These are phyloP conservation scores for Atrichornis clamosus DNA, from an alignment of 2,113 vertebrate species.

Conservation along the genomic window DNA sequence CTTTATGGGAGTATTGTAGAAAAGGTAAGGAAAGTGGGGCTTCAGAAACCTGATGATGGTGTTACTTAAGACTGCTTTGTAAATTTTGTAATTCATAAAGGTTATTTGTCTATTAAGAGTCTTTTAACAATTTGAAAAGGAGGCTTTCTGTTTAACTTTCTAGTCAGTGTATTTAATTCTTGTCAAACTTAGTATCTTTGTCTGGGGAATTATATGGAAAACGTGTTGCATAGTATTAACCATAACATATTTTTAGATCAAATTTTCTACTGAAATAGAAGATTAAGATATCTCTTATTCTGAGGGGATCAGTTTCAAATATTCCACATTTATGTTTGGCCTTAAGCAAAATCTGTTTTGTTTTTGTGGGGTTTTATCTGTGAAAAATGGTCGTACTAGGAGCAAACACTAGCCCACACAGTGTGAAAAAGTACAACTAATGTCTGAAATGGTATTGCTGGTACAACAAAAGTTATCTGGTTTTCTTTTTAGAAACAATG, in stretches of 20 bases:
- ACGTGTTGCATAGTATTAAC: background rate
- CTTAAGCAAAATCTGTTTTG: background rate
- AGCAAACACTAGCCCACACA: background rate
- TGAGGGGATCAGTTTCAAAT: background rate
- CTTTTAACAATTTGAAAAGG: background rate
- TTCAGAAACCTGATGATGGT: background rate
- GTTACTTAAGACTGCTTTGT: background rate
- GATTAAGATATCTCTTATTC: background rate
- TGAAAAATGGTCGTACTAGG: background rate
- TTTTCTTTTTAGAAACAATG: slow-evolving; percentile 85
- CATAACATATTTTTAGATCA: background rate
- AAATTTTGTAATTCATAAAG: background rate
- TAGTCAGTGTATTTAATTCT: background rate
- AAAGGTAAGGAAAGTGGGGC: background rate
- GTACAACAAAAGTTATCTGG: background rate
- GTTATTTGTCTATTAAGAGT: background rate
- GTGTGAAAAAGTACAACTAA: background rate
- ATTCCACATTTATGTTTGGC: background rate
- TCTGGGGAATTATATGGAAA: background rate
- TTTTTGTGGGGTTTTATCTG: background rate
- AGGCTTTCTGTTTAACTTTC: background rate
- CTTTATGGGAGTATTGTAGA: background rate
- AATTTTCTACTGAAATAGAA: background rate
- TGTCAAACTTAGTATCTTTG: background rate
- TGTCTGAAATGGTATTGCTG: background rate